Evolutionary conservation across 1,140 invertebrate species (phyloP), one percentile per base, ranked within the genome.

Genomic region (Portunus trituberculatus): DNA sequence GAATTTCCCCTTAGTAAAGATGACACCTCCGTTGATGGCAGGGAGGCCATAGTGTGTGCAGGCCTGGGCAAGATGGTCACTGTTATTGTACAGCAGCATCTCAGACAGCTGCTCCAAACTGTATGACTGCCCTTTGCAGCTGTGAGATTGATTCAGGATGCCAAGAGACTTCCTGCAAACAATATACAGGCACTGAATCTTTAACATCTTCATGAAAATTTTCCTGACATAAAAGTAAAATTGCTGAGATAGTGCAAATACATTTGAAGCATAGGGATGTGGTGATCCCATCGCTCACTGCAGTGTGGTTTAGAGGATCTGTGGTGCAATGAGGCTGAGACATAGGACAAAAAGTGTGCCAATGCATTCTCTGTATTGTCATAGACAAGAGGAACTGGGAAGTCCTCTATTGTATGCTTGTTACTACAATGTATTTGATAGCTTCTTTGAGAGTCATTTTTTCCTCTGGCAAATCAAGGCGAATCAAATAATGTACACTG

Each of bases 1-100:
- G 39, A 93, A 87, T 46, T 83, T 52, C n/a, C 83, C 83, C 25
- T 93, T 93, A 25, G 29, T 88, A 28, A 93, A 93, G 84, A 48
- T 59, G 46, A 93, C 28, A 4, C 92, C 92, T 48, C n/a, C 82
- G 6, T 46, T 31, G 16, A 14, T 7, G 16, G 48, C 83, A 59
- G 48, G 52, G 83, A 93, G 46, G 14, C 92, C 92, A 59, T 93
- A 93, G 67, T 93, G 92, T 0, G 39, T 48, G 46, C 92, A 93
- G n/a, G 92, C 83, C 6, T 93, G 48, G 7, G 16, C n/a, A 8
- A 93, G 46, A 10, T 46, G 39, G 20, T 88, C 45, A 59, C 4
- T 67, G 46, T 16, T 87, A 84, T 83, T 46, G 67, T 87, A 88
- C 4, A n/a, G 31, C 28, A 93, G 83, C n/a, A 59, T 25, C n/a